These are phyloP conservation scores for Otus sunia DNA, from an alignment of 2,113 vertebrate species.

Conservation along the genomic window DNA sequence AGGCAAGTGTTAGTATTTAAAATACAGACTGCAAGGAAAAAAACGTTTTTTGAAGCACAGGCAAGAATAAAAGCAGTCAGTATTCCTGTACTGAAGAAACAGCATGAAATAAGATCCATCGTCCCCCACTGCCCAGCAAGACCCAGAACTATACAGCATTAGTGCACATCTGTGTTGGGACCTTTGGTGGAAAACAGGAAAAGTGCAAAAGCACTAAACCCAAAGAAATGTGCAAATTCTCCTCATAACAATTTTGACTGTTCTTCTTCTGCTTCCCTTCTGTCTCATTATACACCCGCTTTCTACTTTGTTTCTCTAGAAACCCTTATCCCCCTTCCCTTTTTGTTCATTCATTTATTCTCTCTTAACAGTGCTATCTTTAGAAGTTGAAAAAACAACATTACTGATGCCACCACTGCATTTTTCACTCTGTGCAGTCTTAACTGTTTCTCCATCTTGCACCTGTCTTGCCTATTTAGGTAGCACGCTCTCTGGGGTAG, in stretches of 20 bases:
- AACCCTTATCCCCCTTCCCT: background rate
- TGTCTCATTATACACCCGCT: background rate
- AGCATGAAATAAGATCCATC: background rate
- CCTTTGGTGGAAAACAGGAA: background rate
- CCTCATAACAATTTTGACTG: background rate
- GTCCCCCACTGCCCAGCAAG: background rate
- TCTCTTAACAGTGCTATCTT: background rate
- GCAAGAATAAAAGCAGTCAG: background rate
- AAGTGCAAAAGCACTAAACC: background rate
- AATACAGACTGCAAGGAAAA: background rate
- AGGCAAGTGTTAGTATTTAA: no score
- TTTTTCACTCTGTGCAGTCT: background rate
- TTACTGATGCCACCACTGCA: background rate
- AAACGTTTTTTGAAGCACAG: background rate
- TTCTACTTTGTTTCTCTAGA: background rate
- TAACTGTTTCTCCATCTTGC: background rate
- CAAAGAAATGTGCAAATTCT: background rate
- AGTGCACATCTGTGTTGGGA: fast-evolving
- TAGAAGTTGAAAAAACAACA: background rate
- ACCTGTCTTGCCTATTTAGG: background rate
- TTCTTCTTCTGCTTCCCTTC: background rate
- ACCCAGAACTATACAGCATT: background rate
- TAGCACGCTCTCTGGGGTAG: background rate
- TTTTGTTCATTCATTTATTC: background rate
- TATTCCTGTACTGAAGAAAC: background rate